Base-by-base conservation (phyloP, 2,797 vertebrate genomes). In the Poecilia gillii region DNA sequence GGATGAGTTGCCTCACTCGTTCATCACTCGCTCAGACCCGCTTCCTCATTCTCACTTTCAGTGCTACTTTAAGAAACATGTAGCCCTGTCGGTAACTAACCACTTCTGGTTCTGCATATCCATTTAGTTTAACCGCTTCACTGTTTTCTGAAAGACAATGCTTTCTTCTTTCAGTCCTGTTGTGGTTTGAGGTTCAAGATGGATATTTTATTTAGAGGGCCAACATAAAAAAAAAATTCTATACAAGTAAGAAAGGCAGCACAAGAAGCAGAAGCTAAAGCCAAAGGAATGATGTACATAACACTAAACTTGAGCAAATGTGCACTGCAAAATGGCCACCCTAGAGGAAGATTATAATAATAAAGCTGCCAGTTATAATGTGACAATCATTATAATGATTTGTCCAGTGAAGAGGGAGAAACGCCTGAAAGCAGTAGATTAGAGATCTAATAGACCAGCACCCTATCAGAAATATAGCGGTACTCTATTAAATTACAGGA, bases 11-110 rank as follows among this genome's bases (percentile, higher is more conserved):
- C 39, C 18, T 45, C 66, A 74, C 72, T 45, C 43, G 33, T 11
- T 39, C 20, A 6, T 39, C 66, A 74, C 72, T 49, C 43, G 36
- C 12, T 33, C n/a, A 16, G 31, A 55, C 20, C 3, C 23, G 36
- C 83, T 91, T 93, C 92, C 87, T 83, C 76, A 64, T 88, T 81
- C 28, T 83, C 31, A 81, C 75, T 86, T 82, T 80, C 41, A 41
- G 6, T 0, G 0, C 0, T 36, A 49, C 3, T 77, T 87, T 78
- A 79, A 79, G 73, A 75, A 90, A 87, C 71, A 20, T 71, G 28
- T 11, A 51, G 3, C 71, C 84, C 73, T 73, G 18, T 23, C 33
- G 9, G 45, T 57, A 49, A 5, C 33, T 75, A 0, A 47, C 66
- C 3, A n/a, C 18, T 9, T 47, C 20, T 78, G 12, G 39, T 77